These are phyloP conservation scores for Hiodon tergisus DNA, from an alignment of 2,113 vertebrate species.

Conservation along the genomic window DNA sequence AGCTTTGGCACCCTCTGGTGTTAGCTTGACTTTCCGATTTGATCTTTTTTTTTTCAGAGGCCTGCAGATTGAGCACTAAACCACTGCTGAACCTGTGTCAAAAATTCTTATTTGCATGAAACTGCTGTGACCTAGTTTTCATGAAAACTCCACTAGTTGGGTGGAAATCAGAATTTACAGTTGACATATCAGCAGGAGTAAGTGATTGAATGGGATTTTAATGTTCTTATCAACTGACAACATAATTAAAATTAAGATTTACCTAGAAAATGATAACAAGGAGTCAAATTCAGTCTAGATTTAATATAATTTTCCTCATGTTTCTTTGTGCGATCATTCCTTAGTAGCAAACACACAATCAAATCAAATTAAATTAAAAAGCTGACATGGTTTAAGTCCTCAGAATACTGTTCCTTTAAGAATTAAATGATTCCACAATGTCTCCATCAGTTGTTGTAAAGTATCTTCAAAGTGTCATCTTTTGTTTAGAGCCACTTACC, in stretches of 20 bases:
- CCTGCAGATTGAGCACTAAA: constrained; percentile 7
- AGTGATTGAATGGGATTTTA: constrained; percentile 15
- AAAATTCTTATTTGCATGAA: constrained; percentile 22
- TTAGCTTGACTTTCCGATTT: constrained; percentile 55
- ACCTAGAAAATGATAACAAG: background rate
- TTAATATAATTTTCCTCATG: constrained; percentile 1
- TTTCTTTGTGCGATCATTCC: background rate
- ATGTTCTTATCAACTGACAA: background rate
- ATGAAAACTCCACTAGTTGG: constrained; percentile 3
- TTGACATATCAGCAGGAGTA: constrained; percentile 10
- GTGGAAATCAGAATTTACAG: background rate
- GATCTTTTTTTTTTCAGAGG: constrained; percentile 31
- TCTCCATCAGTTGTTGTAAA: background rate
- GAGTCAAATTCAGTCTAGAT: background rate
- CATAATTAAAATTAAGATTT: constrained; percentile 4
- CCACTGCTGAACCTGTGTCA: constrained; percentile 7
- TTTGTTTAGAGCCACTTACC: background rate
- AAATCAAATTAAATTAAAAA: background rate
- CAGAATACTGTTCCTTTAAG: background rate
- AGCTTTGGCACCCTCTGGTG: constrained; percentile 78
- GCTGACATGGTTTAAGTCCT: background rate
- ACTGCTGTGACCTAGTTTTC: constrained; percentile 20
- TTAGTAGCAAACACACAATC: background rate
- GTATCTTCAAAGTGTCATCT: background rate
- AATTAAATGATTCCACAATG: background rate